phyloP scores from a whole-genome alignment of 2,888 invertebrate species.

The Drosophila infuscata region DNA sequence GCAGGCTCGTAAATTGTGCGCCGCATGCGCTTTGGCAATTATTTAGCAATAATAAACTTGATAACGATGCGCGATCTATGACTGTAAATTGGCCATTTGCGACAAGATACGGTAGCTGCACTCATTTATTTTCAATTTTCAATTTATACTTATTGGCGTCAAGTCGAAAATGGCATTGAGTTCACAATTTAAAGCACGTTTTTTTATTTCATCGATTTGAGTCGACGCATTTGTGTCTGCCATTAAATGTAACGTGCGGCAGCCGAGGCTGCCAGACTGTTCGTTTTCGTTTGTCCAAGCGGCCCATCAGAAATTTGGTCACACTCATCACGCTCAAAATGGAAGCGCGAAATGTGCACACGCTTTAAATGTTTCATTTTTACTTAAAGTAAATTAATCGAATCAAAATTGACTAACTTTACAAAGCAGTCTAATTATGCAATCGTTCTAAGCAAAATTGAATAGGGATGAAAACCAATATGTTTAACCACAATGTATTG shows the following conservation, averaged over 20 bases:
- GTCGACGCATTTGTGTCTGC: background rate
- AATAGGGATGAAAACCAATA: background rate
- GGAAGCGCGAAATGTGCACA: background rate
- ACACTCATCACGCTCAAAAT: slow-evolving; percentile 12
- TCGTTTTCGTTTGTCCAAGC: background rate
- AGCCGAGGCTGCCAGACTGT: slow-evolving; percentile 18
- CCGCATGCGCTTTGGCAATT: slow-evolving; percentile 69
- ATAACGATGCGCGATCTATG: slow-evolving; percentile 53
- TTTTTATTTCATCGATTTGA: background rate
- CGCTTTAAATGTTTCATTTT: background rate
- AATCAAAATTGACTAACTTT: background rate
- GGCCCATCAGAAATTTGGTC: background rate
- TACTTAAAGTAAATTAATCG: background rate
- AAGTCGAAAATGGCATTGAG: background rate
- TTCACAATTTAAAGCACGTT: background rate
- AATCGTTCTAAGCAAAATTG: too few relatives aligned
- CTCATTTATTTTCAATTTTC: slow-evolving; percentile 45
- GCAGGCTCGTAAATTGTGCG: slow-evolving; percentile 63
- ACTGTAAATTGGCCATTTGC: slow-evolving; percentile 30
- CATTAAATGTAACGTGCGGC: background rate
- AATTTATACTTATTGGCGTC: slow-evolving; percentile 23
- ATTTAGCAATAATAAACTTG: slow-evolving; percentile 63
- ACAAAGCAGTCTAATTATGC: background rate
- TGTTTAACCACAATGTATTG: background rate
- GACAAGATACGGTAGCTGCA: slow-evolving; percentile 55